phyloP scores from a whole-genome alignment of 2,888 invertebrate genomes.

The Harpagoxenus sublaevis region DNA sequence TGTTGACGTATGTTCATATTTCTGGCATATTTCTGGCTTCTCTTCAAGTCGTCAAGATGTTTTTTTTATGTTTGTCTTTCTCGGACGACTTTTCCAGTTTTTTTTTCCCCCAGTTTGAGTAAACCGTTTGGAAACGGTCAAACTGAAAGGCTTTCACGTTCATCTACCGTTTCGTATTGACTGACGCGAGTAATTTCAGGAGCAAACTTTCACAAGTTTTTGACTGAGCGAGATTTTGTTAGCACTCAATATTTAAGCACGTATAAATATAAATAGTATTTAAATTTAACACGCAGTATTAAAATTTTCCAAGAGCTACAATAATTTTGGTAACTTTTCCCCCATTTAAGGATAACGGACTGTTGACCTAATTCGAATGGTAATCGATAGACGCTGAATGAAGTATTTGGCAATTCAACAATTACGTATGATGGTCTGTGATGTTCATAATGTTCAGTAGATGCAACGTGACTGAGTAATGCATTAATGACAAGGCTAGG shows the following conservation, averaged over 20 bases:
- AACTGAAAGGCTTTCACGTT: slow-evolving; percentile 12
- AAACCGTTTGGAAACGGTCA: slow-evolving; percentile 27
- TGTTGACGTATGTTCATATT: slow-evolving; percentile 1
- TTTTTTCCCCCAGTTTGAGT: slow-evolving; percentile 14
- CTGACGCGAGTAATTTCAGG: background rate
- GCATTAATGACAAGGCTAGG: slow-evolving; percentile 20
- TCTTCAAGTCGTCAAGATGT: background rate
- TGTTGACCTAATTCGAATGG: background rate
- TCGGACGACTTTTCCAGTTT: background rate
- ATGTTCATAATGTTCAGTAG: slow-evolving; percentile 25
- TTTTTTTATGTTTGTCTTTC: slow-evolving; percentile 5
- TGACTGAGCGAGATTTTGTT: background rate
- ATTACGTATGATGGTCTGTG: slow-evolving; percentile 26
- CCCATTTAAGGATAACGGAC: background rate
- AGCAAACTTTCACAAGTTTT: background rate
- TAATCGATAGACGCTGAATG: slow-evolving; percentile 14
- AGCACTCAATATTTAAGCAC: background rate
- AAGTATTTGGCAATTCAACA: slow-evolving; percentile 42
- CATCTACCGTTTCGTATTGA: background rate
- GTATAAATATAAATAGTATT: background rate
- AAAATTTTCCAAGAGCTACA: background rate
- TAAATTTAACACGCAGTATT: background rate
- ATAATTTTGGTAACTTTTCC: background rate
- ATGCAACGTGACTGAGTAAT: slow-evolving; percentile 37
- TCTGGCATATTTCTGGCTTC: background rate